Percentiles rank a stretch among this genome's conserved stretches.
phyloP scores from a whole-genome alignment of 2,797 vertebrate genomes.

The Darevskia nairensis region DNA sequence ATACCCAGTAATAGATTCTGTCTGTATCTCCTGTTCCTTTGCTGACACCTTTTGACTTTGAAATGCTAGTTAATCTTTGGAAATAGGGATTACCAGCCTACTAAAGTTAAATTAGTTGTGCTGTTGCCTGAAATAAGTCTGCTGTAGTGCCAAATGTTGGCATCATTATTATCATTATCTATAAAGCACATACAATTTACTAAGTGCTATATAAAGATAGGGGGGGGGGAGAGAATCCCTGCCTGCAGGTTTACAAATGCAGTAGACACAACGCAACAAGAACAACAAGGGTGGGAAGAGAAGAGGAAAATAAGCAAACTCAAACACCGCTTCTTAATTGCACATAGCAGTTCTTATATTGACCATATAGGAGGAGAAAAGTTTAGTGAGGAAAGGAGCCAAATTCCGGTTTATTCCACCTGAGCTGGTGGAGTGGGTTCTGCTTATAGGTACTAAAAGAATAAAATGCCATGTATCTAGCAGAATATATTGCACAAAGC shows the following conservation, averaged over 20 bases:
- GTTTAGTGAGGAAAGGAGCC: not conserved
- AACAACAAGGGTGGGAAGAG: not conserved
- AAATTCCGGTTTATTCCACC: not conserved
- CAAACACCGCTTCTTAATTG: not conserved
- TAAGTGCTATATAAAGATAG: not conserved
- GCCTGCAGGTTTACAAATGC: not conserved
- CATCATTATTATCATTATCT: not conserved
- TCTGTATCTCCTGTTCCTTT: not conserved
- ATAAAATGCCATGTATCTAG: not conserved
- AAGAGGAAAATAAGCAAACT: not conserved
- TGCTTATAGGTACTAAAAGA: not conserved
- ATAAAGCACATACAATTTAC: not conserved
- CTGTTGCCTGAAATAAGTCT: not conserved
- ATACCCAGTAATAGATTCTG: not conserved
- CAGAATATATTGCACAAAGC: not conserved
- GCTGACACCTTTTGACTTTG: not conserved
- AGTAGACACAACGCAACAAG: not conserved
- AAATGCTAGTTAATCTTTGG: not conserved
- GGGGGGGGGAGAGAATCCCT: not conserved
- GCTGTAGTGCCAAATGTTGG: too few species aligned
- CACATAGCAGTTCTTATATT: not conserved
- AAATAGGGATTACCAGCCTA: not conserved
- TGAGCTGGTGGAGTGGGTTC: not conserved
- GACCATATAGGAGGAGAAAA: not conserved
- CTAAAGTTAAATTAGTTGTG: not conserved